Evolutionary conservation across 2,797 vertebrate species (phyloP), one percentile per base, ranked within the genome.

Genomic region (Macroramphosus scolopax): DNA sequence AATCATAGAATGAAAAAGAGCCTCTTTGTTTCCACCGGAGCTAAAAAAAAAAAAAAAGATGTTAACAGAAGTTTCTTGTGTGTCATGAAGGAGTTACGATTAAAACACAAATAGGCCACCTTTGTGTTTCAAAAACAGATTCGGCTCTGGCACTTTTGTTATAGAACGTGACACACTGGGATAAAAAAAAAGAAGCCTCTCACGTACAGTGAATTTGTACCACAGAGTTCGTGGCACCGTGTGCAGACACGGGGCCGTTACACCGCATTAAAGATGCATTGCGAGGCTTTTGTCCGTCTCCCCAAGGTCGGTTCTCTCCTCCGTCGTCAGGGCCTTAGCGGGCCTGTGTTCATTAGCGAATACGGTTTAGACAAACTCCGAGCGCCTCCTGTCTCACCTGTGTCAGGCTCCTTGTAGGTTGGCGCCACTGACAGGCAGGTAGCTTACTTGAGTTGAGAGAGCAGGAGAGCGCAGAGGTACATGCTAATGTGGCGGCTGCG

Each of bases 401-500:
- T 57, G 59, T 16, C 32, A 62, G 63, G 51, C 51, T 50, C 45
- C 59, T 61, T 16, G 18, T n/a, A 47, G 62, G 49, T 36, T 15
- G 22, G 38, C 9, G 9, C 30, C 4, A n/a, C 58, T 78, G 80
- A 80, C 64, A 54, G 68, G 63, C 77, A 72, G 74, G 60, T 64
- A 67, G 72, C 49, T 52, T 4, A 20, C 22, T 26, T 7, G 17
- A 17, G 31, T 18, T 11, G 38, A 33, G 43, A 22, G 47, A 33
- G 52, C 20, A 8, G 37, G 16, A 16, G 59, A 54, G 54, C 16
- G 33, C 49, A 41, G 60, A 58, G 66, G 40, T 77, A 75, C 68
- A 81, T 84, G 80, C 70, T 82, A 82, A 87, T 80, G 67, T n/a
- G 33, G 53, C 17, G 14, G 40, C 43, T 14, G 46, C 1, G 6